These are phyloP conservation scores for Psittacara wagleri DNA, from an alignment of 2,113 vertebrate genomes.

Conservation along the genomic window DNA sequence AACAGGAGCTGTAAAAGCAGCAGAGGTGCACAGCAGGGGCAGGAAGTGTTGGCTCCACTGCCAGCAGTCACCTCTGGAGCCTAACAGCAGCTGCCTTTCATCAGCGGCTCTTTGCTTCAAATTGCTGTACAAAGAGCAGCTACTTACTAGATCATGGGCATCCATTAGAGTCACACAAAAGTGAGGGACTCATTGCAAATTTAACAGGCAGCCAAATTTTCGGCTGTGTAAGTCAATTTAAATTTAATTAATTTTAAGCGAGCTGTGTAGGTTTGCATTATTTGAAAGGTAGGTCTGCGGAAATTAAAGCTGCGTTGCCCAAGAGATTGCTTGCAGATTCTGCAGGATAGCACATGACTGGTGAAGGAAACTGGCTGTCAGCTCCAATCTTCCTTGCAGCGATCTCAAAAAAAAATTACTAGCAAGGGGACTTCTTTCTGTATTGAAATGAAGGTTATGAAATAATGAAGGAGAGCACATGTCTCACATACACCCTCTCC, in stretches of 20 bases:
- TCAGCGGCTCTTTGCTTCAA: background rate
- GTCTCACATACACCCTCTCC: background rate
- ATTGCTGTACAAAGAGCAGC: background rate
- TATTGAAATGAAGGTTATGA: background rate
- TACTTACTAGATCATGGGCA: background rate
- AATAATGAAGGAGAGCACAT: rapidly evolving
- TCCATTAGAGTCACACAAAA: background rate
- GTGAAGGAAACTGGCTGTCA: background rate
- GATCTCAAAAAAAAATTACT: background rate
- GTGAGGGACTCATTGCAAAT: background rate
- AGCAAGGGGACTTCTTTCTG: background rate
- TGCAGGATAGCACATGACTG: rapidly evolving
- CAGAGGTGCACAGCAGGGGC: rapidly evolving
- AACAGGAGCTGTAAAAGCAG: background rate
- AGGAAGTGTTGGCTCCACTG: background rate
- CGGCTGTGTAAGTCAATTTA: background rate
- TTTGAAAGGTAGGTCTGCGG: background rate
- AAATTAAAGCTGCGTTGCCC: background rate
- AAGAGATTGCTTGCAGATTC: background rate
- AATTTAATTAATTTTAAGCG: background rate
- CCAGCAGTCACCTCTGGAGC: background rate
- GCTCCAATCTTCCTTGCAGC: background rate
- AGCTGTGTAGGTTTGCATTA: background rate
- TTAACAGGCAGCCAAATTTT: background rate
- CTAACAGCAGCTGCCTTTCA: background rate